Evolutionary conservation across 2,888 invertebrate genomes (phyloP), one percentile per base, ranked within the genome.

Genomic region (Tiphia femorata): DNA sequence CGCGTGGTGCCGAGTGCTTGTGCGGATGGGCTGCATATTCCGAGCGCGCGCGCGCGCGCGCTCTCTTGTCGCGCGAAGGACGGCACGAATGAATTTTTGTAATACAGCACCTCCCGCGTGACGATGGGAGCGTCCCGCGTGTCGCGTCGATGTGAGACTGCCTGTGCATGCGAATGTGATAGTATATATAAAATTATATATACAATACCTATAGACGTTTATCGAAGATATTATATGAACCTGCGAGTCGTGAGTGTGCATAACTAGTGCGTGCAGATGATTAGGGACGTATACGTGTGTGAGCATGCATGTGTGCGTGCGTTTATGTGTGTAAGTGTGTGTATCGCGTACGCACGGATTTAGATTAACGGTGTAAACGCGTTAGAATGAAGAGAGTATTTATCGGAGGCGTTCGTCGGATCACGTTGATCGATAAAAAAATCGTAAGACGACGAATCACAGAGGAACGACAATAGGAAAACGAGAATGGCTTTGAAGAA

Each of bases 311-410:
- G n/a, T n/a, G n/a, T n/a, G n/a, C n/a, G n/a, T 43, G 35, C 21
- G 55, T 21, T 33, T 20, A 12, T n/a, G 42, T 7, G 43, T 8
- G 47, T 23, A n/a, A 43, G 51, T 19, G 41, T 16, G 27, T 47
- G 40, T 21, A 20, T 52, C 20, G 19, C 4, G 43, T 5, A 52
- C 17, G 50, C 38, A 33, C 21, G 50, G 25, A 33, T 17, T 37
- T 65, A 68, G 66, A 49, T 61, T 59, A 67, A 70, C 50, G 57
- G 58, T 67, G 64, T 67, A 67, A 69, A 67, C 57, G 59, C 70
- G 67, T 69, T 67, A 66, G 52, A n/a, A n/a, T n/a, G n/a, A n/a
- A n/a, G n/a, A n/a, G 52, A 62, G 68, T 69, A 70, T 61, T 61
- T 70, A 69, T 57, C 52, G 58, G 35, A 38, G 29, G 25, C 2